Conservation (phyloP, 2,797 vertebrate species). For the Enteromius mattozi region DNA sequence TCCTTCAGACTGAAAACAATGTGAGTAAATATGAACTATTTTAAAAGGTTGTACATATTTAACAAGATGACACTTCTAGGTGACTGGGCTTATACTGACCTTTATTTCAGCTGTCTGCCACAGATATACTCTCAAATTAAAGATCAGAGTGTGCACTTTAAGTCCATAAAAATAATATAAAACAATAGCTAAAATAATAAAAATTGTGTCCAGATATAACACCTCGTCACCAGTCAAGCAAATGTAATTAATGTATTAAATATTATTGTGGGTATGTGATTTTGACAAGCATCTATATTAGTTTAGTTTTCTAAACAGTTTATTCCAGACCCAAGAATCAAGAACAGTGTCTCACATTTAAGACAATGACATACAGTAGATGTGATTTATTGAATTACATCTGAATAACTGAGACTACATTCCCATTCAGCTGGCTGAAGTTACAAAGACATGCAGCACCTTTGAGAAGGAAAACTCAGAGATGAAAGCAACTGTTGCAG, state of each 20-base stretch:
- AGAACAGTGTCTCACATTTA: not conserved
- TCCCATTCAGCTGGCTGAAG: conserved; percentile 77
- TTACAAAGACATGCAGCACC: conserved; percentile 74
- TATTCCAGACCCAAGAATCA: not conserved
- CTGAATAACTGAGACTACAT: not conserved
- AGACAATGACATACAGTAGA: not conserved
- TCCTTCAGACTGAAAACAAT: conserved; percentile 80
- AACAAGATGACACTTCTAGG: not conserved
- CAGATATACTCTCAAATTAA: not conserved
- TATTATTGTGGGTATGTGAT: not conserved
- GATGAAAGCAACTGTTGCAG: conserved; percentile 78
- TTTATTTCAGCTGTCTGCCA: not conserved
- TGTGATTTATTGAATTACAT: not conserved
- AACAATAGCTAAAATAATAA: too few species aligned
- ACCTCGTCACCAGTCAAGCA: not conserved
- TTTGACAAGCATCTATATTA: not conserved
- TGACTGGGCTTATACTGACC: not conserved
- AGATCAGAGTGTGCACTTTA: too few species aligned
- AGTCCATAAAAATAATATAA: too few species aligned
- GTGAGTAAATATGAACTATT: conserved; percentile 68
- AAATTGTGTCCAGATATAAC: not conserved
- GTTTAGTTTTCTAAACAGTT: conserved; percentile 14
- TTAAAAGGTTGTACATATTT: too few species aligned
- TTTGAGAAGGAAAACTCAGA: conserved; percentile 81
- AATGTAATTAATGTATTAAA: not conserved